These are phyloP conservation scores for Chaetophractus vellerosus DNA, from an alignment of 2,797 vertebrate genomes.

Conservation along the genomic window DNA sequence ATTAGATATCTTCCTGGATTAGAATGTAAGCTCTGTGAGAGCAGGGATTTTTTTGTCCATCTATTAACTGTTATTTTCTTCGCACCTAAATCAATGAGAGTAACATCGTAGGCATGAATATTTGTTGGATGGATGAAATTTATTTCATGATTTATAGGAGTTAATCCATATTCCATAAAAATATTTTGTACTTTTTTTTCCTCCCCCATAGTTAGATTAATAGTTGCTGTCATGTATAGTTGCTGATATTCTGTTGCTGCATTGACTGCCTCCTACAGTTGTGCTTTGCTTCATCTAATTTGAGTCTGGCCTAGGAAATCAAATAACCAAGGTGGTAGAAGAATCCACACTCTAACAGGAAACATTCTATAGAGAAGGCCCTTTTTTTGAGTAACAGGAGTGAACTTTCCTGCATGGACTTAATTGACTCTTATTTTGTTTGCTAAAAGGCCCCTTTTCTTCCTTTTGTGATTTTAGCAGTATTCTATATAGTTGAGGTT, in stretches of 20 bases:
- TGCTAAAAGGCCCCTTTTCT: constrained; percentile 1
- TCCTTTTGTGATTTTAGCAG: constrained; percentile 23
- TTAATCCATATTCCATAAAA: constrained; percentile 19
- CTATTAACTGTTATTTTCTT: not conserved
- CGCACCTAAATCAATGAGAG: not conserved
- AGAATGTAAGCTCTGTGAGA: not conserved
- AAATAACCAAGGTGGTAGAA: constrained; percentile 24
- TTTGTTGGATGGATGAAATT: constrained; percentile 23
- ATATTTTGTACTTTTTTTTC: constrained; percentile 30
- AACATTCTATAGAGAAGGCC: not conserved
- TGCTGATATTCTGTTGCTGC: not conserved
- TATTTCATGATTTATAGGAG: constrained; percentile 14
- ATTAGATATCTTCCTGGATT: constrained; percentile 20
- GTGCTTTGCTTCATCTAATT: not conserved
- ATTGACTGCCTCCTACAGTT: not conserved
- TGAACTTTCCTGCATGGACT: not conserved
- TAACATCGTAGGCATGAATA: not conserved
- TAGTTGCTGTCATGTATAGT: not conserved
- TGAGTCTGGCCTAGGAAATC: constrained; percentile 41
- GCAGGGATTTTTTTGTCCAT: not conserved
- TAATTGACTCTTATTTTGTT: not conserved
- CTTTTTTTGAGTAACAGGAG: not conserved
- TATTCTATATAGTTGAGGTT: constrained; percentile 44
- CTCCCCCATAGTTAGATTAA: not conserved
- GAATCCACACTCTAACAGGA: not conserved